phyloP scores from a whole-genome alignment of 2,113 vertebrate genomes.

The Centropristis striata region DNA sequence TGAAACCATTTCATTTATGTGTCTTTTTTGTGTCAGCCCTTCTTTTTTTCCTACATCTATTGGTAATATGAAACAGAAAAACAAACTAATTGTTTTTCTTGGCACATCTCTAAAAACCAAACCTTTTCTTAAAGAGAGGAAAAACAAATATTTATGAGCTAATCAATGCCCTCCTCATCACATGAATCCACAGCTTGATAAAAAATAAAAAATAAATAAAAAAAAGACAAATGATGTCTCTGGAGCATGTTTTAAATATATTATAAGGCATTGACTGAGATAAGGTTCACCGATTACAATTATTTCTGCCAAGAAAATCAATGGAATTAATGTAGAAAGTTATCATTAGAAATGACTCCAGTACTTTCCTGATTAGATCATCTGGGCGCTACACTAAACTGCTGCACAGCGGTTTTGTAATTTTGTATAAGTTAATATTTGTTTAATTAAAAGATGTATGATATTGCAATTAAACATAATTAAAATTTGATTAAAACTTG shows the following conservation, averaged over 20 bases:
- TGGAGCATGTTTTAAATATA: conserved; percentile 4
- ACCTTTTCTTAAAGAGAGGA: not conserved
- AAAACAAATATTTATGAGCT: not conserved
- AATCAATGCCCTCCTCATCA: conserved; percentile 8
- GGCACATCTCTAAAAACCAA: not conserved
- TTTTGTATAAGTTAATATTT: not conserved
- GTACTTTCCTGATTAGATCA: not conserved
- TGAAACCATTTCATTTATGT: conserved; percentile 8
- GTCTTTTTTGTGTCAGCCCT: not conserved
- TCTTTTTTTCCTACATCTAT: conserved; percentile 1
- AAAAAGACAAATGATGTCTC: not conserved
- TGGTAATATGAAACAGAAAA: conserved; percentile 5
- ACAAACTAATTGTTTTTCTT: not conserved
- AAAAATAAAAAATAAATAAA: not conserved
- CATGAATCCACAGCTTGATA: not conserved
- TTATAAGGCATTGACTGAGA: not conserved
- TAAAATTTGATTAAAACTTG: not conserved
- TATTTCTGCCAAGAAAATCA: conserved; percentile 8
- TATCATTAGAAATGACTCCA: conserved; percentile 6
- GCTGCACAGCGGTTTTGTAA: not conserved
- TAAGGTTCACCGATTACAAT: conserved; percentile 16
- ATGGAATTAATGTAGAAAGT: not conserved
- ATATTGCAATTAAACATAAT: not conserved
- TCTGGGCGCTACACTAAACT: not conserved
- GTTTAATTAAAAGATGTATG: not conserved